Conservation (phyloP, 2,113 vertebrate species). For the Athene noctua region DNA sequence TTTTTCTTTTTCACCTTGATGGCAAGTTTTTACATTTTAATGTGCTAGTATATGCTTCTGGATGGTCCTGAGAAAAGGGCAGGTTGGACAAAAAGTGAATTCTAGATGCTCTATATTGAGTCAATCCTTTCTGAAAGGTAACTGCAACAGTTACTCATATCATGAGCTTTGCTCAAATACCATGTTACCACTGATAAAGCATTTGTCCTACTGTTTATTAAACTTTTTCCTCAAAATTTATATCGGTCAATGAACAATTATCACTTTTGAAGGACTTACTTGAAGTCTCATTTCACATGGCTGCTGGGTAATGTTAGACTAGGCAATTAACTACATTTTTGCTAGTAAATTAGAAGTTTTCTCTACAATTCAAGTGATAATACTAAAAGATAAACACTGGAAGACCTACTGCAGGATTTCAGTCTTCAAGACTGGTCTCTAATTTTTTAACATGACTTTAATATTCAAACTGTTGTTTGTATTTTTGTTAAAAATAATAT, state of each 20-base stretch:
- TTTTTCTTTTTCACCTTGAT: background rate
- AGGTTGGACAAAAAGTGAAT: background rate
- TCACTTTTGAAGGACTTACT: background rate
- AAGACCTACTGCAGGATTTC: background rate
- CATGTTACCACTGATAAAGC: background rate
- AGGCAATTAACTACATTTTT: background rate
- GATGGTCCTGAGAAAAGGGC: background rate
- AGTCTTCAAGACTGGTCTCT: background rate
- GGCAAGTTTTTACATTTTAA: background rate
- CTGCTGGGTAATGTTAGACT: background rate
- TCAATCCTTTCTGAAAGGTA: background rate
- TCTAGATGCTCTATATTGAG: background rate
- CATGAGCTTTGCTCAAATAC: background rate
- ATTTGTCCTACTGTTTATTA: background rate
- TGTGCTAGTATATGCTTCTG: background rate
- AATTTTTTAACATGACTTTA: background rate
- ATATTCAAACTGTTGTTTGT: background rate
- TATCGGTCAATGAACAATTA: background rate
- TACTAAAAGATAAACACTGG: background rate
- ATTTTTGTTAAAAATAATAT: background rate
- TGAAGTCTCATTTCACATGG: background rate
- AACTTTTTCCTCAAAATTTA: background rate
- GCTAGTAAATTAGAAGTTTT: background rate
- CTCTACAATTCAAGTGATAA: background rate
- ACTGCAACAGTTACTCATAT: background rate